Conservation (phyloP, 2,797 vertebrate species). For the Gymnodraco acuticeps region DNA sequence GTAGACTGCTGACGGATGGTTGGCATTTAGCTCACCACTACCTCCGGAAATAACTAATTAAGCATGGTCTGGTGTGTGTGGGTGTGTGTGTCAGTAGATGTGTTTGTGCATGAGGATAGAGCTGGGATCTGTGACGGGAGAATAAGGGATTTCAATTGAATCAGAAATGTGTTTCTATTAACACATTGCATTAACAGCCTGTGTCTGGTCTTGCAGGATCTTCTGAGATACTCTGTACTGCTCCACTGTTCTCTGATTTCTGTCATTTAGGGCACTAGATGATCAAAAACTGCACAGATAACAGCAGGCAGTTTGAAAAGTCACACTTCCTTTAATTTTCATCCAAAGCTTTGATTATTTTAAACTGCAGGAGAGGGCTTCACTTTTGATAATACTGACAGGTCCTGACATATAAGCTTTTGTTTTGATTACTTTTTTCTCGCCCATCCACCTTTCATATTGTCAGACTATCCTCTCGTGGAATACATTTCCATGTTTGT, state of each 20-base stretch:
- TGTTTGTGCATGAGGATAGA: constrained; percentile 34
- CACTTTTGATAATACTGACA: constrained; percentile 9
- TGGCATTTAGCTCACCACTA: constrained; percentile 75
- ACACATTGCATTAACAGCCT: neutral
- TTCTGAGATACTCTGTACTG: neutral
- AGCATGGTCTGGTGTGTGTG: constrained; percentile 40
- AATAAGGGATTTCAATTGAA: constrained; percentile 38
- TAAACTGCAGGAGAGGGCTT: neutral
- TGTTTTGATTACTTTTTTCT: constrained; percentile 36
- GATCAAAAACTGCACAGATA: constrained; percentile 11
- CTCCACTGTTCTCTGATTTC: constrained; percentile 3
- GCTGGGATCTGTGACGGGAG: constrained; percentile 18
- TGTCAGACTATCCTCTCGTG: neutral
- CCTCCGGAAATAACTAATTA: constrained; percentile 75
- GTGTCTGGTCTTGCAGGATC: neutral
- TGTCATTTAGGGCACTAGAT: neutral
- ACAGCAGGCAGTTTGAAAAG: neutral
- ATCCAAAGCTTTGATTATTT: neutral
- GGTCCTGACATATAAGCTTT: constrained; percentile 26
- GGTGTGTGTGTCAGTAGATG: constrained; percentile 2
- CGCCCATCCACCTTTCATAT: constrained; percentile 5
- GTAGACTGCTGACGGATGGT: constrained; percentile 68
- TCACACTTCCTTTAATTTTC: neutral
- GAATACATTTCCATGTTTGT: constrained; percentile 27
- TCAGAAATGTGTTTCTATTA: constrained; percentile 30